A percentile compares a stretch with the other conserved stretches of the same genome.
Conservation (phyloP, 2,888 invertebrate species). For the Ectropis crepuscularia region DNA sequence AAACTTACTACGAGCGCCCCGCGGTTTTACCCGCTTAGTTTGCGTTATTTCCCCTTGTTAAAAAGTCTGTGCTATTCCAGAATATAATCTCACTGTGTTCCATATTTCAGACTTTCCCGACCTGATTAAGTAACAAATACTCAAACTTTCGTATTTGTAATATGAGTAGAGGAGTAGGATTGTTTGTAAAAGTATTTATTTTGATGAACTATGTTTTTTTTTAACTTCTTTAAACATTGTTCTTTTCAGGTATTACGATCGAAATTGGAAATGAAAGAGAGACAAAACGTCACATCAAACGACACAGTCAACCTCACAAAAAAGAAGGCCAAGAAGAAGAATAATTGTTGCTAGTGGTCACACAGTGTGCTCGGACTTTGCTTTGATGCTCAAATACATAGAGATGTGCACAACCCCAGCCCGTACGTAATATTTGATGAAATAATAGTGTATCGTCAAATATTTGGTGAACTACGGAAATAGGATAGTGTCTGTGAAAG, state of each 20-base stretch:
- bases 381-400: slow-evolving; percentile 79
- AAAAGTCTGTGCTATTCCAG: no score
- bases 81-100: no score
- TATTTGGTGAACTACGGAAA: slow-evolving; percentile 29
- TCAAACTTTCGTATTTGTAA: no score
- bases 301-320: slow-evolving; percentile 90
- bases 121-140: no score
- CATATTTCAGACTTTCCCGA: no score
- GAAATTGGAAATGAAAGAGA: slow-evolving; percentile 92
- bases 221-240: background rate
- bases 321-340: slow-evolving; percentile 86
- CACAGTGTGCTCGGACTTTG: slow-evolving; percentile 68
- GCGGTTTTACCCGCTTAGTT: no score
- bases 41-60: no score
- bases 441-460: slow-evolving; percentile 14
- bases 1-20: no score
- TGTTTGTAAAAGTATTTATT: background rate
- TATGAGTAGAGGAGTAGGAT: no score
- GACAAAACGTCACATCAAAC: slow-evolving; percentile 87
- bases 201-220: background rate
- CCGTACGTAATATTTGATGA: slow-evolving; percentile 41
- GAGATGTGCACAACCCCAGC: slow-evolving; percentile 75
- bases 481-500: slow-evolving; percentile 22
- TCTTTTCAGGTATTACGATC: slow-evolving; percentile 91
- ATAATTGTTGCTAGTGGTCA: slow-evolving; percentile 82